Conservation (phyloP, 2,113 vertebrate genomes). For the Xyrauchen texanus region DNA sequence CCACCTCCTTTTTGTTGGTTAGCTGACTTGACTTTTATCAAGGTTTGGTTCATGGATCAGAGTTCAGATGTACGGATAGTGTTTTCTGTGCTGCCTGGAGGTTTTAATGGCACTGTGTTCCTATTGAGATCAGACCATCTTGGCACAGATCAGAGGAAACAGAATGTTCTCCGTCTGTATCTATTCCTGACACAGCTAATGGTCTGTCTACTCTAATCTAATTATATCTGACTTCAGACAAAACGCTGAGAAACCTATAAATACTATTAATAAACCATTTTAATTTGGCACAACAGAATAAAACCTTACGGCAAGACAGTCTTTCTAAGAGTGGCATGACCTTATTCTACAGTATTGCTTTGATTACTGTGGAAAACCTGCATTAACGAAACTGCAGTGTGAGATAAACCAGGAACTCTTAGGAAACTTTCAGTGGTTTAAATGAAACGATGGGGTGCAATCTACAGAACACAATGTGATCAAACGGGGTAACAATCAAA, state of each 20-base stretch:
- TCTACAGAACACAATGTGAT: neutral
- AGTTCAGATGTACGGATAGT: conserved; percentile 53
- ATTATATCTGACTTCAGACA: conserved; percentile 34
- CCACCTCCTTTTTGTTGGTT: too few species aligned
- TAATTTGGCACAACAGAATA: neutral
- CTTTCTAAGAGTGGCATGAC: neutral
- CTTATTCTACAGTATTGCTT: conserved; percentile 14
- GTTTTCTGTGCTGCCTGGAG: neutral
- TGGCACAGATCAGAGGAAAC: conserved; percentile 31
- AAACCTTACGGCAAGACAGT: neutral
- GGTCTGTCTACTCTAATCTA: conserved; percentile 1
- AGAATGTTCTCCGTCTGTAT: conserved; percentile 35
- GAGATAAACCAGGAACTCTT: neutral
- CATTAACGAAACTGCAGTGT: too few species aligned
- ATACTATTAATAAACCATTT: conserved; percentile 11
- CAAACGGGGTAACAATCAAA: neutral
- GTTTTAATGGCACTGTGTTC: neutral
- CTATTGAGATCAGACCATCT: conserved; percentile 15
- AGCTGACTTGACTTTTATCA: too few species aligned
- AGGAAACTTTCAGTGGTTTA: neutral
- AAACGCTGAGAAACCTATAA: conserved; percentile 19
- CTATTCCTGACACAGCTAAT: conserved; percentile 40
- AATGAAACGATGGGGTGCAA: neutral
- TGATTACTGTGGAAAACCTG: neutral
- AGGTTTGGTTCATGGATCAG: neutral